These are phyloP conservation scores for Tetragonisca angustula DNA, from an alignment of 2,888 invertebrate species.

Conservation along the genomic window DNA sequence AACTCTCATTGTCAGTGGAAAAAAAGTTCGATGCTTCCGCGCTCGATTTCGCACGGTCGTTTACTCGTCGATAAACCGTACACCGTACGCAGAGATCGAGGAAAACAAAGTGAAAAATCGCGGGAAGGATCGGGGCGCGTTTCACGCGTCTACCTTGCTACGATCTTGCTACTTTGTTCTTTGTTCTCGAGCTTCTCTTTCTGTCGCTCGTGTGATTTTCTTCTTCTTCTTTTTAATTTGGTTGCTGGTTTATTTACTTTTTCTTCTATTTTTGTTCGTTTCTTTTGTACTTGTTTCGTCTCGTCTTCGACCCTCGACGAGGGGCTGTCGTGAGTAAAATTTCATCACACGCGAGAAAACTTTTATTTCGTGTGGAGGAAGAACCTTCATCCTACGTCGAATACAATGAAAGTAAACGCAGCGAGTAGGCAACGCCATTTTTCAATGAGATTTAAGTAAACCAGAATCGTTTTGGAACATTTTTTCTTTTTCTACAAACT, in stretches of 20 bases:
- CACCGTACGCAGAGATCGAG: conserved; percentile 40
- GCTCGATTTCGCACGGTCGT: conserved; percentile 6
- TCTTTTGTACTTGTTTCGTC: conserved; percentile 15
- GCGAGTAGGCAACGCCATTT: background rate
- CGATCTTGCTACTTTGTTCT: background rate
- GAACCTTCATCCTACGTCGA: background rate
- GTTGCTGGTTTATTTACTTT: background rate
- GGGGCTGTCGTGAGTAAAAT: background rate
- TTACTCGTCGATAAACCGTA: conserved; percentile 15
- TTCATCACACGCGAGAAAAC: background rate
- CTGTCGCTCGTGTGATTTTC: background rate
- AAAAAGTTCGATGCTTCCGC: conserved; percentile 20
- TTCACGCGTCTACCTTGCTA: conserved; percentile 1
- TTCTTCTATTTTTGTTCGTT: background rate
- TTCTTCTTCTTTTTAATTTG: background rate
- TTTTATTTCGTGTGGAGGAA: background rate
- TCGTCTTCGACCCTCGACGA: background rate
- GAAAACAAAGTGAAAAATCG: conserved; percentile 34
- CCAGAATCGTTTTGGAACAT: background rate
- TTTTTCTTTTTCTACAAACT: no score
- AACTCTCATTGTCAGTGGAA: background rate
- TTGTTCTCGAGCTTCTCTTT: background rate
- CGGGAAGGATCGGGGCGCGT: background rate
- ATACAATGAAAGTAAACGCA: background rate
- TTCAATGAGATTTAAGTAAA: background rate